Conservation (phyloP, 2,113 vertebrate species). For the Percopsis transmontana region DNA sequence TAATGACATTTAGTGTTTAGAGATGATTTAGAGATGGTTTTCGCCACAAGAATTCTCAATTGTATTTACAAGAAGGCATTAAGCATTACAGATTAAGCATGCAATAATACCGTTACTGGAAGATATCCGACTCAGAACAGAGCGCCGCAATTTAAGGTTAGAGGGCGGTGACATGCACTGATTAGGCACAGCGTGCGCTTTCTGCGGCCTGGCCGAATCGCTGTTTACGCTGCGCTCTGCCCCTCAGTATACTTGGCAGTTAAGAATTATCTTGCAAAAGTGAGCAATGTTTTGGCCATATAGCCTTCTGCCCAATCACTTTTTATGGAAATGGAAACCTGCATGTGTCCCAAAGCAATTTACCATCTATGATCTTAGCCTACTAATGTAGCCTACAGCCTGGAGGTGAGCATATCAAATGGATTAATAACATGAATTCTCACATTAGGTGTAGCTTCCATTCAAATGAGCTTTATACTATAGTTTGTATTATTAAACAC, state of each 20-base stretch:
- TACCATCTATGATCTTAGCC: constrained; percentile 38
- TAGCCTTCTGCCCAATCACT: constrained; percentile 24
- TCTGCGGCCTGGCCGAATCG: too few relatives aligned
- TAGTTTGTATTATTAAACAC: too few relatives aligned
- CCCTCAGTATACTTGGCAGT: constrained; percentile 5
- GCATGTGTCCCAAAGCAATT: constrained; percentile 14
- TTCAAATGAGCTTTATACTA: constrained; percentile 39
- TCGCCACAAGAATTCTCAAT: too few relatives aligned
- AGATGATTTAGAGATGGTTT: too few relatives aligned
- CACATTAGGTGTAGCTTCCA: constrained; percentile 40
- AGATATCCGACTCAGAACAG: too few relatives aligned
- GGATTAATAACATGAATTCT: constrained; percentile 36
- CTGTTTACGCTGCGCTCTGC: constrained; percentile 17
- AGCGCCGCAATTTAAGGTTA: too few relatives aligned
- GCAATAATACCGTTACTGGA: too few relatives aligned
- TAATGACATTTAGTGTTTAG: too few relatives aligned
- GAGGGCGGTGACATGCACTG: too few relatives aligned
- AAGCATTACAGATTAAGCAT: too few relatives aligned
- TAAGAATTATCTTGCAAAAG: constrained; percentile 14
- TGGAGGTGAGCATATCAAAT: constrained; percentile 30
- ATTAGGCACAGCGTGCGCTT: too few relatives aligned
- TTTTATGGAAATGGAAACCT: constrained; percentile 16
- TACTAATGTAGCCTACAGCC: constrained; percentile 39
- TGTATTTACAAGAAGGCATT: too few relatives aligned
- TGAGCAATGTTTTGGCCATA: constrained; percentile 22